Conservation (phyloP, 2,888 invertebrate species). For the Lithophane leautieri region DNA sequence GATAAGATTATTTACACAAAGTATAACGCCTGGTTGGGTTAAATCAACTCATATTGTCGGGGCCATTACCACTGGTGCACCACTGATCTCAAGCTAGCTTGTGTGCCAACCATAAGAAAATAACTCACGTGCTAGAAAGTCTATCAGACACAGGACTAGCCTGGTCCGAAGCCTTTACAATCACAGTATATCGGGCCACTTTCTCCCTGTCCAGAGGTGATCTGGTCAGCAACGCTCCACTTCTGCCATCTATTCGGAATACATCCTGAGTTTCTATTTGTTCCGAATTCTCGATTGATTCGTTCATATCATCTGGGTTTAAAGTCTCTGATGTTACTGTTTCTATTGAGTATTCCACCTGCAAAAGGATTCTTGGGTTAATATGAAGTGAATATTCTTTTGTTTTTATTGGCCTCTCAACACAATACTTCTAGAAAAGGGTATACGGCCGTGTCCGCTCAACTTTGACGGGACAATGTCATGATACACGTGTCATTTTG, state of each 20-base stretch:
- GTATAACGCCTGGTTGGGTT: no score
- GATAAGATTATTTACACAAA: no score
- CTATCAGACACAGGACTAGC: slow-evolving; percentile 95
- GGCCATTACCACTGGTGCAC: no score
- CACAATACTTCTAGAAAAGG: background rate
- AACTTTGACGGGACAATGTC: background rate
- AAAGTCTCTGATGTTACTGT: slow-evolving; percentile 91
- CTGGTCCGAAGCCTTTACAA: slow-evolving; percentile 96
- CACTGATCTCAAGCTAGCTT: no score
- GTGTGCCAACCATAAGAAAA: no score
- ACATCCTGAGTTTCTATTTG: slow-evolving; percentile 92
- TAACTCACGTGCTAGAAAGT: slow-evolving; percentile 93
- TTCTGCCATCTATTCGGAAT: slow-evolving; percentile 96
- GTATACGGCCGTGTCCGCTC: background rate
- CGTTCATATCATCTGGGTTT: slow-evolving; percentile 78
- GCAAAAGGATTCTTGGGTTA: slow-evolving; percentile 28
- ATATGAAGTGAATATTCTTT: background rate
- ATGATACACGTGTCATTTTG: background rate
- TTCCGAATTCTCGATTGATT: slow-evolving; percentile 76
- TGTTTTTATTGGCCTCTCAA: background rate
- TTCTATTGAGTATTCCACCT: slow-evolving; percentile 94
- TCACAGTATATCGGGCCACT: slow-evolving; percentile 95
- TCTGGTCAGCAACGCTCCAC: slow-evolving; percentile 96
- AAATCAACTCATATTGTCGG: no score
- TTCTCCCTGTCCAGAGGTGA: slow-evolving; percentile 96